These are phyloP conservation scores for Bettongia penicillata DNA, from an alignment of 2,113 vertebrate species.

Conservation along the genomic window DNA sequence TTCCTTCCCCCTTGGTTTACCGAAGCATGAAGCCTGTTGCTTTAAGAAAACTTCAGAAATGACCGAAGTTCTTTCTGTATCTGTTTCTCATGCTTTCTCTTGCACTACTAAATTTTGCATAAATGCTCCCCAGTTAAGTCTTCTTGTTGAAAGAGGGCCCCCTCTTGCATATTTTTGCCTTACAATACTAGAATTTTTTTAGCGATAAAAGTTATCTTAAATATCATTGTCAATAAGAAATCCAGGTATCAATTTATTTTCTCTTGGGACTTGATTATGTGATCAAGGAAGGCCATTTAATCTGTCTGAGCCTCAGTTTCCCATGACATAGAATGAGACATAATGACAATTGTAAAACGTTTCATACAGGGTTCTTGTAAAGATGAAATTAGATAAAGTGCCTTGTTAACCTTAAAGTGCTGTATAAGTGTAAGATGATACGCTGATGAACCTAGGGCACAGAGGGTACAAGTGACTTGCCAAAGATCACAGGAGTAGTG, in stretches of 20 bases:
- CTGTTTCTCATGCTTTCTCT: background rate
- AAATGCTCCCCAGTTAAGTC: background rate
- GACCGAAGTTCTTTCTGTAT: background rate
- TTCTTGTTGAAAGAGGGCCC: background rate
- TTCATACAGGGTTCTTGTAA: background rate
- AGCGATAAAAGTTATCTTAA: background rate
- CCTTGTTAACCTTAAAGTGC: background rate
- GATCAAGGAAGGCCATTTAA: background rate
- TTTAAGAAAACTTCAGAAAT: background rate
- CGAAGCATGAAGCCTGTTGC: background rate
- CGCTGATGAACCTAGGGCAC: background rate
- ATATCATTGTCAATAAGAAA: background rate
- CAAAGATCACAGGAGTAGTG: background rate
- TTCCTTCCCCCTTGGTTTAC: background rate
- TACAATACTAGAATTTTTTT: background rate
- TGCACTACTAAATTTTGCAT: background rate
- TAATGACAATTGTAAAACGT: background rate
- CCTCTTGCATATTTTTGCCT: background rate
- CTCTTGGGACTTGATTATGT: background rate
- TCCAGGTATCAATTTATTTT: background rate
- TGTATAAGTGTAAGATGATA: background rate
- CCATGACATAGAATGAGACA: background rate
- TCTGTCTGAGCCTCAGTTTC: background rate
- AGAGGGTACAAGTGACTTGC: background rate
- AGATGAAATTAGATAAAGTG: background rate